These are phyloP conservation scores for Austrofundulus limnaeus DNA, from an alignment of 2,113 vertebrate genomes.

Conservation along the genomic window DNA sequence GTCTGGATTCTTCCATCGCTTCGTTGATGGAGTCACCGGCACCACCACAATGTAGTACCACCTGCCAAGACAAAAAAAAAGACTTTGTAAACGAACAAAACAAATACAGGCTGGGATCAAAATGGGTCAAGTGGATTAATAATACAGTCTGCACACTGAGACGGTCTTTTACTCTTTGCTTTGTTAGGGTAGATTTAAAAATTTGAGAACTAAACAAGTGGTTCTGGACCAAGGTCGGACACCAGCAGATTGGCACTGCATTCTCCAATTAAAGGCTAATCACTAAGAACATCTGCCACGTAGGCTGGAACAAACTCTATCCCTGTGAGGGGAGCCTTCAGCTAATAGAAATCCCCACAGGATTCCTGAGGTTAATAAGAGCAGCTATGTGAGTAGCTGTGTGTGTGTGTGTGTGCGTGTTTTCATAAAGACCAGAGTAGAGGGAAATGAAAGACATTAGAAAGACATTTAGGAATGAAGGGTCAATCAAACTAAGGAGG, in stretches of 20 bases:
- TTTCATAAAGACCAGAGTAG: conserved; percentile 23
- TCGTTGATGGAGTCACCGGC: conserved; percentile 79
- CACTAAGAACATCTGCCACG: conserved; percentile 71
- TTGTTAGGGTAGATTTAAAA: conserved; percentile 42
- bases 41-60: conserved; percentile 98
- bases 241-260: conserved; percentile 56
- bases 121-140: conserved; percentile 22
- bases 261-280: conserved; percentile 72
- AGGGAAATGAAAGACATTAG: conserved; percentile 26
- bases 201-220: conserved; percentile 32
- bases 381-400: conserved; percentile 28
- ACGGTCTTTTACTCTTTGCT: conserved; percentile 15
- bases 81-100: conserved; percentile 31
- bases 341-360: conserved; percentile 53
- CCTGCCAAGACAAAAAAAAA: conserved; percentile 73
- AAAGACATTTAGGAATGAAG: conserved; percentile 23
- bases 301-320: conserved; percentile 65
- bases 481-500: conserved; percentile 29
- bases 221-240: conserved; percentile 55
- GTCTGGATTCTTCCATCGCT: conserved; percentile 87
- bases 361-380: conserved; percentile 65
- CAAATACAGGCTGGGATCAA: conserved; percentile 35
- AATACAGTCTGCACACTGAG: conserved; percentile 32
- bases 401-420: conserved; percentile 14
- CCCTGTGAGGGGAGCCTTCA: conserved; percentile 52